Conservation (phyloP, 1,140 invertebrate genomes). For the Brachionus rubens region DNA sequence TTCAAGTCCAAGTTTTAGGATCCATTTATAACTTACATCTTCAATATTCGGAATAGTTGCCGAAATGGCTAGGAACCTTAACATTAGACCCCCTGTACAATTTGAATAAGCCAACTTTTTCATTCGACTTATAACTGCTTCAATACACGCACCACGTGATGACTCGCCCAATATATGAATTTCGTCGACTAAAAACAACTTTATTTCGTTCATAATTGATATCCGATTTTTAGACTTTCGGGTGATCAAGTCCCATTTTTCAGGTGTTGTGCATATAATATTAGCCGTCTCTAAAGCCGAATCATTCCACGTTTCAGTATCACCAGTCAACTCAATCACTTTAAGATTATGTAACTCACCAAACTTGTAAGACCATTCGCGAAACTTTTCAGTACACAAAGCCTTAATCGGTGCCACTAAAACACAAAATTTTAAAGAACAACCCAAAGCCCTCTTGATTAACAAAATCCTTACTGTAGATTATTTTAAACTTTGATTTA, state of each 20-base stretch:
- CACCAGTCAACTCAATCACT: conserved; percentile 72
- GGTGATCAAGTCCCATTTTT: conserved; percentile 78
- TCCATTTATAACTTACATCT: conserved; percentile 63
- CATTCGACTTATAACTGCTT: conserved; percentile 75
- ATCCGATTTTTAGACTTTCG: conserved; percentile 69
- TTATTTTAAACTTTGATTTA: conserved; percentile 65
- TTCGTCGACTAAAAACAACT: conserved; percentile 75
- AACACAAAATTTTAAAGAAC: conserved; percentile 50
- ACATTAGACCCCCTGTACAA: background rate
- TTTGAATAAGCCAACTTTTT: conserved; percentile 62
- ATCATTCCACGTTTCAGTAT: conserved; percentile 68
- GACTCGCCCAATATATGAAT: conserved; percentile 71
- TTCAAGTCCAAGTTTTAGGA: too few relatives aligned
- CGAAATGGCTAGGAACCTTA: conserved; percentile 74
- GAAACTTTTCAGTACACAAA: conserved; percentile 69
- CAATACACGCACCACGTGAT: conserved; percentile 70
- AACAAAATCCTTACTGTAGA: conserved; percentile 65
- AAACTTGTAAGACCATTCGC: conserved; percentile 73
- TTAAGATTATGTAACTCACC: conserved; percentile 63
- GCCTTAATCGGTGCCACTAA: conserved; percentile 77
- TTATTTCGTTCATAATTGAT: conserved; percentile 66
- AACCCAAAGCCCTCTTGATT: background rate
- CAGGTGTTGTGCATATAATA: conserved; percentile 75
- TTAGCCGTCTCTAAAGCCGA: conserved; percentile 57
- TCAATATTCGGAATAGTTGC: conserved; percentile 75